Evolutionary conservation across 2,113 vertebrate genomes (phyloP).

Genomic region (Motacilla alba): DNA sequence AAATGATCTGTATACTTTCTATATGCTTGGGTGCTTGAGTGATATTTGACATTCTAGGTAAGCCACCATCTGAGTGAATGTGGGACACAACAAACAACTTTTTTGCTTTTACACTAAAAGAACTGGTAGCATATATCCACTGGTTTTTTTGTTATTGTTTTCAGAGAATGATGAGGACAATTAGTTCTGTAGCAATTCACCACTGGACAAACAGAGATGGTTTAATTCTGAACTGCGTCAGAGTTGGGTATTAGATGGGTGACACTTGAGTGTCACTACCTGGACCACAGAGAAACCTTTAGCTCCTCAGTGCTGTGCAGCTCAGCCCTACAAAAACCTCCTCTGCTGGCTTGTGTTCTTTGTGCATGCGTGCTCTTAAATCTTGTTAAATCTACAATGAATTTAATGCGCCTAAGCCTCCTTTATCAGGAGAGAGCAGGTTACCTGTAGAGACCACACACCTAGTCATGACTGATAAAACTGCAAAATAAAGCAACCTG

Average conservation of each 20-base stretch:
- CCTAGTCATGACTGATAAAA: background rate
- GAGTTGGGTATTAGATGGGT: background rate
- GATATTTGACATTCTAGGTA: background rate
- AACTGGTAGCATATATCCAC: background rate
- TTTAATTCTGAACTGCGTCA: background rate
- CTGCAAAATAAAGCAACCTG: background rate
- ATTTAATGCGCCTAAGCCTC: background rate
- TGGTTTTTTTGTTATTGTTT: background rate
- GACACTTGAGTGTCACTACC: background rate
- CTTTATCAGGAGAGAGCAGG: background rate
- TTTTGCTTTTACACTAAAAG: background rate
- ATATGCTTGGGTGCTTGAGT: background rate
- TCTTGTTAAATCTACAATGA: background rate
- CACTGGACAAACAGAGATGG: background rate
- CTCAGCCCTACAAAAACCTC: background rate
- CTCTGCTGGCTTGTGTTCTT: background rate
- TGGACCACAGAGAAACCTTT: background rate
- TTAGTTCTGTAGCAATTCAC: background rate
- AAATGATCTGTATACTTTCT: background rate
- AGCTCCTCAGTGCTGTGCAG: background rate
- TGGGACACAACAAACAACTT: background rate
- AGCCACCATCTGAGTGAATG: background rate
- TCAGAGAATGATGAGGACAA: background rate
- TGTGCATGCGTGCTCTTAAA: background rate
- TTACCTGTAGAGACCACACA: background rate